Evolutionary conservation across 2,113 vertebrate species (phyloP).

Genomic region (Gallinago media): DNA sequence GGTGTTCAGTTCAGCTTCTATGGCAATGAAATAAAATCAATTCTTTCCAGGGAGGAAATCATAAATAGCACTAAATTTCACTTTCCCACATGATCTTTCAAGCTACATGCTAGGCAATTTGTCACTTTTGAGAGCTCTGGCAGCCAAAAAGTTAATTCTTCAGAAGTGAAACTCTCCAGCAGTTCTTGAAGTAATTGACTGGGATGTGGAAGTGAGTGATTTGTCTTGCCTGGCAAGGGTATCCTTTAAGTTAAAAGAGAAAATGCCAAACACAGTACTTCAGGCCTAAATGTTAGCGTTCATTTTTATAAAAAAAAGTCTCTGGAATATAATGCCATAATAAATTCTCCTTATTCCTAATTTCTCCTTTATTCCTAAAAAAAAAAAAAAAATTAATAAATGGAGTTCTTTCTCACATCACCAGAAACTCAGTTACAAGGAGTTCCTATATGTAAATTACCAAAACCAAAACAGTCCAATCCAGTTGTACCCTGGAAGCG

Average conservation of each 20-base stretch:
- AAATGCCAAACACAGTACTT: not conserved
- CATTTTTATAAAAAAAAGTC: not conserved
- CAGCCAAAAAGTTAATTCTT: constrained; percentile 66
- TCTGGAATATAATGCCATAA: not conserved
- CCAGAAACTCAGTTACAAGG: not conserved
- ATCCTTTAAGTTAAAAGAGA: constrained; percentile 11
- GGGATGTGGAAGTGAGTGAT: constrained; percentile 15
- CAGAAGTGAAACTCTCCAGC: not conserved
- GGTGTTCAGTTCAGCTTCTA: not conserved
- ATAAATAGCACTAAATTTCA: constrained; percentile 49
- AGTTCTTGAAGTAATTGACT: constrained; percentile 50
- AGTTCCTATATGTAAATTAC: not conserved
- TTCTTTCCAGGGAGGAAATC: constrained; percentile 45
- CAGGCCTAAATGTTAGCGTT: not conserved
- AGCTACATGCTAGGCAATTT: constrained; percentile 26
- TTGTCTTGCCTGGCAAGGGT: constrained; percentile 23
- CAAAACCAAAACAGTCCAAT: not conserved
- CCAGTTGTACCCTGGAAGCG: not conserved
- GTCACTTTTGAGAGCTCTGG: constrained; percentile 49
- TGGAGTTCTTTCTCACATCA: not conserved
- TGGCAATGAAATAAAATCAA: constrained; percentile 41
- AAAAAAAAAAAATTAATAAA: not conserved
- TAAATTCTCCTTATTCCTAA: not conserved
- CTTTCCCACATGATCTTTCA: constrained; percentile 44
- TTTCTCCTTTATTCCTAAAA: not conserved